Conservation (phyloP, 2,113 vertebrate species). For the Ochotona curzoniae region DNA sequence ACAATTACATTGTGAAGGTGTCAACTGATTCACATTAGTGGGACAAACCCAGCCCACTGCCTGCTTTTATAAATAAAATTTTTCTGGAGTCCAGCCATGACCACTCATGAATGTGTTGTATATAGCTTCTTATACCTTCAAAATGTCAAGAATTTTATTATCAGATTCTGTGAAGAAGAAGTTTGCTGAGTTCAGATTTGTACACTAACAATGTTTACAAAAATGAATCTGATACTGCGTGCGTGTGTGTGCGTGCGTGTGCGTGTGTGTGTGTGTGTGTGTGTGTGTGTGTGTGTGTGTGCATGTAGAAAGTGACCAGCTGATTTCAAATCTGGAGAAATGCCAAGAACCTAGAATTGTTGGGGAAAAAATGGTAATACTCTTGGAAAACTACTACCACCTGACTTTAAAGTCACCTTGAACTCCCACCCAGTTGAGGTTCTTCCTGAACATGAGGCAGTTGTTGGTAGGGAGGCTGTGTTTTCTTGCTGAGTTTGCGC, state of each 20-base stretch:
- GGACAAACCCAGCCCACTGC: not conserved
- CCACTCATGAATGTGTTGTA: not conserved
- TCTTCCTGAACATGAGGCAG: not conserved
- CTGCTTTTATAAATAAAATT: constrained; percentile 7
- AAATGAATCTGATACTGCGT: not conserved
- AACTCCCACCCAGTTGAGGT: not conserved
- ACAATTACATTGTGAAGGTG: not conserved
- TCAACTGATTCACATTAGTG: not conserved
- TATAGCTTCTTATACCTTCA: not conserved
- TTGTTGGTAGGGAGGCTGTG: not conserved
- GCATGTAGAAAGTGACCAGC: not conserved
- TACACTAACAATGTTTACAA: not conserved
- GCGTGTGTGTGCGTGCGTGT: not conserved
- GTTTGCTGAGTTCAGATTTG: not conserved
- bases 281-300: not conserved
- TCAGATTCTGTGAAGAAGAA: not conserved
- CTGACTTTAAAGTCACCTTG: not conserved
- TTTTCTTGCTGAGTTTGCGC: not conserved
- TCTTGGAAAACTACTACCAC: not conserved
- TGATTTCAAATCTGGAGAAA: constrained; percentile 27
- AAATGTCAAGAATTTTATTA: constrained; percentile 4
- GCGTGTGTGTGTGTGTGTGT: not conserved
- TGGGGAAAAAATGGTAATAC: not conserved
- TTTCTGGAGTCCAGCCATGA: not conserved
- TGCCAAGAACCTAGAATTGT: not conserved